A percentile compares a stretch with the other conserved stretches of the same genome.
phyloP scores from a whole-genome alignment of 2,113 vertebrate genomes.

The Hippocampus abdominalis region DNA sequence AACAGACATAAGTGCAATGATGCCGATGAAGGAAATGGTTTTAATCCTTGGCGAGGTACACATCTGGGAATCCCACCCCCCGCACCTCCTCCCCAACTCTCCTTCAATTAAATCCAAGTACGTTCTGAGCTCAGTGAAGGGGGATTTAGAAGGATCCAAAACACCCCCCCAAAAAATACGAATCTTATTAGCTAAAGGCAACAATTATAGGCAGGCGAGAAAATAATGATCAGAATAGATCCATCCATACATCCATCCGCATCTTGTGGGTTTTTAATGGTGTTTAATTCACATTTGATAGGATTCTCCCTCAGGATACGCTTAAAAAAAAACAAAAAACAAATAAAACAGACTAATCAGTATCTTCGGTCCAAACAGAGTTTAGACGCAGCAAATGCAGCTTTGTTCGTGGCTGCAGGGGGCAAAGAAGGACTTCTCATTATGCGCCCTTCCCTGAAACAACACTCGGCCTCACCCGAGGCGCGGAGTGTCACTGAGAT shows the following conservation, averaged over 20 bases:
- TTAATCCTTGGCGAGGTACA: conserved; percentile 30
- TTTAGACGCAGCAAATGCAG: conserved; percentile 18
- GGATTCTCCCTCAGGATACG: conserved; percentile 13
- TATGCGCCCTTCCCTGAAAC: conserved; percentile 40
- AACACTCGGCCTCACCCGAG: conserved; percentile 42
- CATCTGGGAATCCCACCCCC: conserved; percentile 28
- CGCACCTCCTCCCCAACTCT: not conserved
- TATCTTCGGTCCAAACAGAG: conserved; percentile 28
- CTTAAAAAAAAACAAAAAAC: not conserved
- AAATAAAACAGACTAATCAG: conserved; percentile 45
- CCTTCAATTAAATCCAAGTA: conserved; percentile 51
- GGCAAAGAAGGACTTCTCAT: conserved; percentile 36
- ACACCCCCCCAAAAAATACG: conserved; percentile 39
- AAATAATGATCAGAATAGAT: conserved; percentile 30
- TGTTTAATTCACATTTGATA: conserved; percentile 19
- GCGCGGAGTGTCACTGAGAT: conserved; percentile 54
- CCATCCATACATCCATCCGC: not conserved
- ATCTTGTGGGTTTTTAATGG: conserved; percentile 12
- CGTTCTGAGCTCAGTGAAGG: conserved; percentile 40
- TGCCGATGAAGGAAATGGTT: conserved; percentile 51
- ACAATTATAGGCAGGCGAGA: conserved; percentile 36
- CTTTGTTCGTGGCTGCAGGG: conserved; percentile 23
- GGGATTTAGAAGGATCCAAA: conserved; percentile 44
- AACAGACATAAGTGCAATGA: conserved; percentile 57
- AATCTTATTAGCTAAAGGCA: conserved; percentile 40